Evolutionary conservation across 1,140 invertebrate species (phyloP), one percentile per base, ranked within the genome.

Genomic region (Magallana gigas): DNA sequence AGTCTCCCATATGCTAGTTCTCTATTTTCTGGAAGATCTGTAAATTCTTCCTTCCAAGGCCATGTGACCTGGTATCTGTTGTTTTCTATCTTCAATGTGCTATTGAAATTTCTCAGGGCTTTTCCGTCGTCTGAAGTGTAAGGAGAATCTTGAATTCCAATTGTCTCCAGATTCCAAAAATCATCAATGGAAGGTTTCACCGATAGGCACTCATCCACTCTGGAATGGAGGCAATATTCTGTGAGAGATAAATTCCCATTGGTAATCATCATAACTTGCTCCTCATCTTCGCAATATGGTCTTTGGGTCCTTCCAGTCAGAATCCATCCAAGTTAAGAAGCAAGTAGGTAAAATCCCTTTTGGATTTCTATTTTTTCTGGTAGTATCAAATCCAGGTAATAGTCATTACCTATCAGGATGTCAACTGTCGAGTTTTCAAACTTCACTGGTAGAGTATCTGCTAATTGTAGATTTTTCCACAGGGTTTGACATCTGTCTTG

Each of bases 371-470:
- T 62, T 18, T 68, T 85, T 57, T 84, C 36, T 60, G 59, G 56
- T 8, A 87, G 9, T 12, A 89, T 59, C 7, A 87, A 81, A 59
- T 87, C 85, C 7, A 85, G 18, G 48, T 87, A 89, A 58, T 87
- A 57, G 68, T 87, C 80, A 71, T 87, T 87, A 23, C 81, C 86
- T 18, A 87, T 58, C 4, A 87, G 36, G 4, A 87, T 60, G 23
- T 87, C 86, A 23, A 29, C 48, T 12, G 81, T 23, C n/a, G 59
- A 68, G 6, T 14, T 48, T 86, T 86, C 85, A 8, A 60, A 11
- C 16, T 58, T 36, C 48, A 83, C 57, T 57, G 86, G 86, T 48
- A 87, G 14, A 36, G 59, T 48, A 64, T 87, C 86, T 68, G 86
- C 86, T 57, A 87, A 83, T 2, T 87, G 57, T 8, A 87, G 29